Evolutionary conservation across 2,888 invertebrate genomes (phyloP).

Genomic region (Drosophila mayaguana): DNA sequence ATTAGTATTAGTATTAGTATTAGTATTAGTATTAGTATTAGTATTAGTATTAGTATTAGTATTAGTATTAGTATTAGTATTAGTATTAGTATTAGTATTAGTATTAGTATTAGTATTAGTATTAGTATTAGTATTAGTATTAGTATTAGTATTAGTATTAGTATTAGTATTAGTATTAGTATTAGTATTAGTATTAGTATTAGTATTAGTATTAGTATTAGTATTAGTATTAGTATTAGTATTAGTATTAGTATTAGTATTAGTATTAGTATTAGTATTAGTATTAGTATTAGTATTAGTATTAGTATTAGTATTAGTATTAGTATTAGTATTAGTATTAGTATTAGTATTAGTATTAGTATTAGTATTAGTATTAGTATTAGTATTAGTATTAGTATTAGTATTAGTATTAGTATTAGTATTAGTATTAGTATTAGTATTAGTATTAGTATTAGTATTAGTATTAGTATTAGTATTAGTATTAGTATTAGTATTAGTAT

Average conservation of each 20-base stretch:
- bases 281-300: background rate
- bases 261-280: background rate
- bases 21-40: background rate
- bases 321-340: background rate
- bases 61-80: background rate
- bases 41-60: background rate
- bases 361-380: background rate
- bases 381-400: background rate
- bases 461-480: background rate
- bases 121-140: background rate
- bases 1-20: background rate
- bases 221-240: too few species aligned
- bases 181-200: background rate
- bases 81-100: background rate
- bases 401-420: background rate
- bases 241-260: background rate
- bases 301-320: background rate
- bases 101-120: background rate
- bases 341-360: background rate
- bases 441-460: background rate
- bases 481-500: background rate
- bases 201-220: background rate
- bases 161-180: background rate
- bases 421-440: slow-evolving; percentile 1
- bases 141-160: background rate